Evolutionary conservation across 2,113 vertebrate genomes (phyloP).

Genomic region (Barnardius zonarius): DNA sequence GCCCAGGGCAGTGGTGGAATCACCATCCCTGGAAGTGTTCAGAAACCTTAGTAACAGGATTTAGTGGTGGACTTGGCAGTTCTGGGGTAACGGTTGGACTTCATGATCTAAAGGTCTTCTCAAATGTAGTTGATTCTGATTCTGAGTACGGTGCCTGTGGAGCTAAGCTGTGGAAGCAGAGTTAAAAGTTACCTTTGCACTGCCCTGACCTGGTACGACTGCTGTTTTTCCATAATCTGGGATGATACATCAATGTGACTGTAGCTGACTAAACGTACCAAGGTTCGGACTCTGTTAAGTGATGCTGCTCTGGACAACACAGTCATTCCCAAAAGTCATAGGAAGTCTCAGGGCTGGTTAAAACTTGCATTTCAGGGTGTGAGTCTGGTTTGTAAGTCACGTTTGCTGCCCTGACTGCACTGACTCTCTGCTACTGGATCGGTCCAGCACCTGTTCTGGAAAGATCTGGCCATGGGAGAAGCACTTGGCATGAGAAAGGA

Average conservation of each 20-base stretch:
- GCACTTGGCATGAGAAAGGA: neutral
- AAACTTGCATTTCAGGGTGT: neutral
- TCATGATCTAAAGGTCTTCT: neutral
- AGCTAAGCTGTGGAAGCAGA: neutral
- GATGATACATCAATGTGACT: neutral
- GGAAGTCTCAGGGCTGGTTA: neutral
- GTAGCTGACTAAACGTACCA: too few relatives aligned
- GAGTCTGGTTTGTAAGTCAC: neutral
- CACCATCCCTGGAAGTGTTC: too few relatives aligned
- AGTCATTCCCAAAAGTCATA: neutral
- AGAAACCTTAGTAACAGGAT: too few relatives aligned
- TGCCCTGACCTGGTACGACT: accelerated
- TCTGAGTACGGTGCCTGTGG: neutral
- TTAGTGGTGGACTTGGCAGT: neutral
- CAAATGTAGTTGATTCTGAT: neutral
- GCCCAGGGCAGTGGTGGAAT: too few relatives aligned
- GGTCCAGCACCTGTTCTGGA: accelerated
- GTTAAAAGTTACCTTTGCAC: neutral
- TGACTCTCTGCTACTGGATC: neutral
- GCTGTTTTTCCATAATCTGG: neutral
- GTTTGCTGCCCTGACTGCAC: neutral
- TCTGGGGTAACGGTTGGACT: neutral
- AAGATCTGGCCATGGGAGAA: neutral
- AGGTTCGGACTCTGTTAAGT: neutral
- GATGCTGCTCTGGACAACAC: neutral